Percentiles rank a stretch among this genome's conserved stretches.
Conservation (phyloP, 2,797 vertebrate genomes). For the Argyrosomus regius region DNA sequence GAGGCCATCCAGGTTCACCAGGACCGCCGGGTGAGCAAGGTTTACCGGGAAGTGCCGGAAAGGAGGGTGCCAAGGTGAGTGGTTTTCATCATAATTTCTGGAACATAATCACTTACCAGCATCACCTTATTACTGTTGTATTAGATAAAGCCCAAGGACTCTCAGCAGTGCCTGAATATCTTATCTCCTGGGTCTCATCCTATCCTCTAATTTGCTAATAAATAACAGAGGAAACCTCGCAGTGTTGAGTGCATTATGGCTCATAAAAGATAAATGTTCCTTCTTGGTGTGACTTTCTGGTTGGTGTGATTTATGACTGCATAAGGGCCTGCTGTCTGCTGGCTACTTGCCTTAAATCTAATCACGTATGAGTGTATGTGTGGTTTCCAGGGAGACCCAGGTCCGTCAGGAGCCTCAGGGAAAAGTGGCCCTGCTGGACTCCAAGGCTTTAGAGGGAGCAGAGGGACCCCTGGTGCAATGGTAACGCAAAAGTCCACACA, state of each 20-base stretch:
- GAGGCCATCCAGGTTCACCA: constrained; percentile 93
- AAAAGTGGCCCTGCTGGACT: constrained; percentile 91
- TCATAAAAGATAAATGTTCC: constrained; percentile 77
- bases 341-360: constrained; percentile 54
- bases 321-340: constrained; percentile 67
- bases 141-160: constrained; percentile 63
- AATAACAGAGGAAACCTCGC: constrained; percentile 68
- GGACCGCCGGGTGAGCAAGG: constrained; percentile 95
- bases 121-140: constrained; percentile 57
- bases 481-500: constrained; percentile 78
- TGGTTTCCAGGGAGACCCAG: constrained; percentile 91
- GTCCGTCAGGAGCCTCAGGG: constrained; percentile 86
- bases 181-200: constrained; percentile 67
- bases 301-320: constrained; percentile 74
- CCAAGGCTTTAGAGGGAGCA: constrained; percentile 89
- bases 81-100: constrained; percentile 48
- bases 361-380: constrained; percentile 55
- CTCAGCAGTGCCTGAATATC: constrained; percentile 54
- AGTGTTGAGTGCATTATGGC: constrained; percentile 55
- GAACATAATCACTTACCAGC: constrained; percentile 53
- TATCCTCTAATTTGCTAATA: constrained; percentile 71
- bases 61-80: constrained; percentile 93
- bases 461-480: constrained; percentile 86
- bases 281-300: constrained; percentile 60
- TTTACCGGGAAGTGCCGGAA: constrained; percentile 91